phyloP scores from a whole-genome alignment of 2,113 vertebrate species.

The Bubo scandiacus region DNA sequence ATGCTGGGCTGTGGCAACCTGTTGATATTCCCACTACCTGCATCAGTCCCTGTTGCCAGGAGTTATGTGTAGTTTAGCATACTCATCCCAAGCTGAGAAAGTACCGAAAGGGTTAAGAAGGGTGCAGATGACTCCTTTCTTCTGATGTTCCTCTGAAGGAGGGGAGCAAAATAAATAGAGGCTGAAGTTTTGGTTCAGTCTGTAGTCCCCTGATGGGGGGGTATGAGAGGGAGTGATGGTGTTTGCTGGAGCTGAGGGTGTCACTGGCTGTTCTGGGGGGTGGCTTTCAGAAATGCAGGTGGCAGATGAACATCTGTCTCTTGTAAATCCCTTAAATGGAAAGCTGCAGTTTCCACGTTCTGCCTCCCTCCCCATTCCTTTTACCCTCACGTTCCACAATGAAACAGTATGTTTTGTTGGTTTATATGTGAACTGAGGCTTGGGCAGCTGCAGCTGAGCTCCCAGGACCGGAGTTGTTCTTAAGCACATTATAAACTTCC shows the following conservation, averaged over 20 bases:
- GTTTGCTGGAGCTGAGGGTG: fast-evolving
- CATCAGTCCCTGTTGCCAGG: neutral
- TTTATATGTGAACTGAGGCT: neutral
- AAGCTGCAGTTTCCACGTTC: neutral
- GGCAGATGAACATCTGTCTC: neutral
- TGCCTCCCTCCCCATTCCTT: neutral
- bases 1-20: neutral
- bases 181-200: neutral
- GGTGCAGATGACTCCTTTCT: neutral
- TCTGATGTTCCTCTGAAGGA: neutral
- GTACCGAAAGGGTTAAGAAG: neutral
- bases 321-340: neutral
- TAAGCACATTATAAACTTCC: fast-evolving
- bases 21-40: neutral
- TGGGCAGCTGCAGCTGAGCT: neutral
- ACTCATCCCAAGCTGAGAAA: neutral
- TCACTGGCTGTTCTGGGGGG: neutral
- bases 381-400: neutral
- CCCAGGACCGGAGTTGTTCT: neutral
- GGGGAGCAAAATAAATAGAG: neutral
- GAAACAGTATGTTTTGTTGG: fast-evolving
- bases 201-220: neutral
- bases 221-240: neutral
- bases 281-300: neutral
- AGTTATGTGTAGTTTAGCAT: neutral